These are phyloP conservation scores for Zaprionus bogoriensis DNA, from an alignment of 2,888 invertebrate species.

Conservation along the genomic window DNA sequence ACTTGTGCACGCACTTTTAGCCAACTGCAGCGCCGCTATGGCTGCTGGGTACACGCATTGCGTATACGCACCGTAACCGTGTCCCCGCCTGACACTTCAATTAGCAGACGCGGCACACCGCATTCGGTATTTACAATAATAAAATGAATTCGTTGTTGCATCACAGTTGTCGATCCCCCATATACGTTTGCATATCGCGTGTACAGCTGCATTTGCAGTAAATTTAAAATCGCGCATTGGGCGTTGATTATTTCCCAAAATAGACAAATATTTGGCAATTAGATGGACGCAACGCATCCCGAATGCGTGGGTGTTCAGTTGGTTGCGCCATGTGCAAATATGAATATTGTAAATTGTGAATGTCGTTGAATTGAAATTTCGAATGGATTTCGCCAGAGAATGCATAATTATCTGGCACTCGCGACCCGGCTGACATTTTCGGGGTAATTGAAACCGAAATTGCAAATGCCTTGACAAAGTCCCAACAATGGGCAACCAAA, in stretches of 20 bases:
- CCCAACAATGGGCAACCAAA: not conserved
- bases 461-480: conserved; percentile 14
- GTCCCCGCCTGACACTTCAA: conserved; percentile 37
- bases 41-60: conserved; percentile 15
- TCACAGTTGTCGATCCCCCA: too few relatives aligned
- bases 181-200: not conserved
- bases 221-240: not conserved
- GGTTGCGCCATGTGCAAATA: too few relatives aligned
- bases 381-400: conserved; percentile 31
- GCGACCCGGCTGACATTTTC: conserved; percentile 18
- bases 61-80: conserved; percentile 44
- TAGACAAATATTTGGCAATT: conserved; percentile 66
- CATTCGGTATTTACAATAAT: conserved; percentile 51
- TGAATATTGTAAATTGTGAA: conserved; percentile 38
- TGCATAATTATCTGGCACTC: conserved; percentile 39
- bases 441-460: conserved; percentile 64
- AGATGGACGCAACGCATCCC: conserved; percentile 10
- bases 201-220: not conserved
- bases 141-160: conserved; percentile 34
- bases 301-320: not conserved
- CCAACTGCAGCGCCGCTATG: not conserved
- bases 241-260: conserved; percentile 54
- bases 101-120: conserved; percentile 51
- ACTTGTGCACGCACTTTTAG: not conserved
- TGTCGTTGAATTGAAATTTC: conserved; percentile 30